These are phyloP conservation scores for Dolichallabes microphthalmus DNA, from an alignment of 2,113 vertebrate species.

Conservation along the genomic window DNA sequence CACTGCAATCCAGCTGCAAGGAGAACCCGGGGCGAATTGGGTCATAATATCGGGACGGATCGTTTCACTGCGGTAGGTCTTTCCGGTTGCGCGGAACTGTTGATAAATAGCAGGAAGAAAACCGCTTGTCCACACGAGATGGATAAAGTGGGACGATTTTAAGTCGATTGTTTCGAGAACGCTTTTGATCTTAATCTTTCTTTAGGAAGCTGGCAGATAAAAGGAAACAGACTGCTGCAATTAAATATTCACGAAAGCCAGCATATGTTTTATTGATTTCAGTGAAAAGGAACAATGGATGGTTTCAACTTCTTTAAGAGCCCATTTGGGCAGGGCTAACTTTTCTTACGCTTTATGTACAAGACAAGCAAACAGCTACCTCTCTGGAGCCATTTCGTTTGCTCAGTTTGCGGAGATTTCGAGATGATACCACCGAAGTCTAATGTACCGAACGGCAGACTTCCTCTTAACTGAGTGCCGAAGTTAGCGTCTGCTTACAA, in stretches of 20 bases:
- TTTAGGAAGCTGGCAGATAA: conserved; percentile 62
- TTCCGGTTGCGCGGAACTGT: conserved; percentile 7
- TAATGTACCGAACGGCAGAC: conserved; percentile 63
- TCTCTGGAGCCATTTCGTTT: conserved; percentile 57
- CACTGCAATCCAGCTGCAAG: background rate
- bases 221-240: conserved; percentile 65
- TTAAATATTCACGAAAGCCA: conserved; percentile 72
- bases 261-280: conserved; percentile 76
- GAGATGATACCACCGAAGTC: conserved; percentile 63
- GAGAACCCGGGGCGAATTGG: background rate
- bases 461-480: conserved; percentile 54
- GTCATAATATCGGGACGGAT: conserved; percentile 18
- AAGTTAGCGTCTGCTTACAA: conserved; percentile 55
- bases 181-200: conserved; percentile 56
- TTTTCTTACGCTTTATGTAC: conserved; percentile 19
- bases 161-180: conserved; percentile 56
- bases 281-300: conserved; percentile 64
- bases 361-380: conserved; percentile 37
- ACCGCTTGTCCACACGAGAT: conserved; percentile 58
- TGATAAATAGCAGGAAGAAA: conserved; percentile 42
- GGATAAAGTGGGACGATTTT: conserved; percentile 63
- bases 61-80: conserved; percentile 8
- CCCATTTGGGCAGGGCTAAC: conserved; percentile 52
- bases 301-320: conserved; percentile 62
- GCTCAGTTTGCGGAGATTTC: conserved; percentile 53